Conservation (phyloP, 2,797 vertebrate species). For the Poecilia velifera region DNA sequence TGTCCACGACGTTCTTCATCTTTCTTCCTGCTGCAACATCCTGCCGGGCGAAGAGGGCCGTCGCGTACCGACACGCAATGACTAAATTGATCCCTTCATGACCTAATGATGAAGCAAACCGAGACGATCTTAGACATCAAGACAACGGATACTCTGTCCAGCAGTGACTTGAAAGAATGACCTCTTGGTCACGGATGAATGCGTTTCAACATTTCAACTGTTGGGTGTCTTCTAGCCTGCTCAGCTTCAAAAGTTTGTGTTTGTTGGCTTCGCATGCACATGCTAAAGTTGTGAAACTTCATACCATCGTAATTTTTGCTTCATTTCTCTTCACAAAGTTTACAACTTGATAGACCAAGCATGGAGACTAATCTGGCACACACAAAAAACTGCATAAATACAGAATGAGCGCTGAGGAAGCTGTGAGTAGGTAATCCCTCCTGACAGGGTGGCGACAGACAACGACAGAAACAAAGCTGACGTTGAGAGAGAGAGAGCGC, state of each 20-base stretch:
- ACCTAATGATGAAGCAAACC: slow-evolving; percentile 56
- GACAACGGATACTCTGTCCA: slow-evolving; percentile 53
- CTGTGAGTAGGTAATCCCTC: background rate
- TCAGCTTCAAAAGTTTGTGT: background rate
- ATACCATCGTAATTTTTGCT: background rate
- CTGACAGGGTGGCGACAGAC: background rate
- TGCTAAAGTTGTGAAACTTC: background rate
- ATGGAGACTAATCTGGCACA: background rate
- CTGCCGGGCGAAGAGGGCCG: slow-evolving; percentile 46
- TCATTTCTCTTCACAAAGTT: background rate
- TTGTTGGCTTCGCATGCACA: background rate
- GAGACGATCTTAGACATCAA: slow-evolving; percentile 59
- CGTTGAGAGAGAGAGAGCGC: background rate
- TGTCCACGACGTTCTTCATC: slow-evolving; percentile 35
- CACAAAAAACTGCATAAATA: background rate
- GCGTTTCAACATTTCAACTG: slow-evolving; percentile 1
- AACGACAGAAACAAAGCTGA: background rate
- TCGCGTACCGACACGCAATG: slow-evolving; percentile 48
- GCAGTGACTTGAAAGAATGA: slow-evolving; percentile 61
- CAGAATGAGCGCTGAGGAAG: background rate
- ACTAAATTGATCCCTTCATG: slow-evolving; percentile 55
- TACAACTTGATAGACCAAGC: background rate
- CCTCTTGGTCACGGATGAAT: slow-evolving; percentile 22
- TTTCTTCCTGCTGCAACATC: slow-evolving; percentile 33
- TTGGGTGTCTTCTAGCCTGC: slow-evolving; percentile 2